These are phyloP conservation scores for Agrochola macilenta DNA, from an alignment of 2,888 invertebrate genomes.

Conservation along the genomic window DNA sequence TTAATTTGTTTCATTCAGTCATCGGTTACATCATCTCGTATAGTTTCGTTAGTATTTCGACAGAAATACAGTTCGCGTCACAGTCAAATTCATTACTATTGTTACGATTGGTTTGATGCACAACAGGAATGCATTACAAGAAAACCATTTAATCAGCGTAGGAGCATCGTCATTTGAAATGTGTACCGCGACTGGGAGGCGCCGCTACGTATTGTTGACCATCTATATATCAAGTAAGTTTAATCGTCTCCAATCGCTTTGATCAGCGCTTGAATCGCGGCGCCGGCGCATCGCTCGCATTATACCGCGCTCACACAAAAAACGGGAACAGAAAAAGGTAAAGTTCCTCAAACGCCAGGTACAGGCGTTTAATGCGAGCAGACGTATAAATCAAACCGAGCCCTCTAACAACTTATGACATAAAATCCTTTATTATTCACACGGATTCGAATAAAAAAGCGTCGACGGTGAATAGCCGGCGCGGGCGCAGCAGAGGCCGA, in stretches of 20 bases:
- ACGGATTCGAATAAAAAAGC: slow-evolving; percentile 77
- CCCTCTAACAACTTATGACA: slow-evolving; percentile 86
- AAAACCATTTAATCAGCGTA: slow-evolving; percentile 66
- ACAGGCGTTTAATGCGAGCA: slow-evolving; percentile 72
- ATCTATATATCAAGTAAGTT: slow-evolving; percentile 75
- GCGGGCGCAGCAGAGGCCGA: slow-evolving; percentile 63
- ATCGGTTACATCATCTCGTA: slow-evolving; percentile 61
- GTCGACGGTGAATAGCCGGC: slow-evolving; percentile 67
- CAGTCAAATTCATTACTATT: slow-evolving; percentile 57
- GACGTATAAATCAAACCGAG: slow-evolving; percentile 85
- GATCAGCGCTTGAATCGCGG: slow-evolving; percentile 78
- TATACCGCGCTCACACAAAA: slow-evolving; percentile 72
- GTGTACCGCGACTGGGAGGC: slow-evolving; percentile 74
- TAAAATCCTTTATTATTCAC: slow-evolving; percentile 88
- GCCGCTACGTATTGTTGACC: slow-evolving; percentile 72
- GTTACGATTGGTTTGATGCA: slow-evolving; percentile 53
- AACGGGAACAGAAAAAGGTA: slow-evolving; percentile 75
- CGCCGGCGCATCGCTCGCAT: slow-evolving; percentile 79
- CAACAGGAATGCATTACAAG: slow-evolving; percentile 65
- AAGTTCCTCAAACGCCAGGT: slow-evolving; percentile 79
- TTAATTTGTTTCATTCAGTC: slow-evolving; percentile 61
- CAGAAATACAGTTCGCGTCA: slow-evolving; percentile 51
- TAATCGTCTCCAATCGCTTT: slow-evolving; percentile 84
- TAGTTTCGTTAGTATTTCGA: slow-evolving; percentile 50
- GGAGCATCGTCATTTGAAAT: slow-evolving; percentile 69